These are phyloP conservation scores for Nilaparvata lugens DNA, from an alignment of 1,140 invertebrate species.

Conservation along the genomic window DNA sequence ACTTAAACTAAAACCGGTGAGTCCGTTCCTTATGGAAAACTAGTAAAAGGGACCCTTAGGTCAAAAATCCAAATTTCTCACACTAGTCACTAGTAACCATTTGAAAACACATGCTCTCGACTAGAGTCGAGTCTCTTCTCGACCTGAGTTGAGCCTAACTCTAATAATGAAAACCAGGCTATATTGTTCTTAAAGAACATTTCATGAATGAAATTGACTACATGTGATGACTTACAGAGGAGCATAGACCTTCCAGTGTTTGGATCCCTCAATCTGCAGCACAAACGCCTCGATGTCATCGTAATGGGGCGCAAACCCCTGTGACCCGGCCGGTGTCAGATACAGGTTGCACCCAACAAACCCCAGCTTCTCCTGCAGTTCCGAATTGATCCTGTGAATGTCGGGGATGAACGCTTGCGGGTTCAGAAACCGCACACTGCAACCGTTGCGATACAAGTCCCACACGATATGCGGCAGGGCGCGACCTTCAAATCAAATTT, in stretches of 20 bases:
- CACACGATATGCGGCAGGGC: slow-evolving; percentile 72
- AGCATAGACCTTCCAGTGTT: slow-evolving; percentile 86
- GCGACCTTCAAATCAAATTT: no score
- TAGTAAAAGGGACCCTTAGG: no score
- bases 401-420: slow-evolving; percentile 76
- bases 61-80: no score
- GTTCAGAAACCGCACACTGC: slow-evolving; percentile 85
- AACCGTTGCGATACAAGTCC: slow-evolving; percentile 85
- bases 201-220: background rate
- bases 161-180: no score
- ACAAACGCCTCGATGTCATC: slow-evolving; percentile 99
- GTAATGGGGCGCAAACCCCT: slow-evolving; percentile 97
- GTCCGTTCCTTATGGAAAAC: no score
- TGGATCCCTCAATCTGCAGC: slow-evolving; percentile 90
- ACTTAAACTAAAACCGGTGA: no score
- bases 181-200: slow-evolving; percentile 7
- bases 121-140: no score
- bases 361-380: slow-evolving; percentile 89
- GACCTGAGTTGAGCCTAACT: no score
- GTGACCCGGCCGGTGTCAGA: slow-evolving; percentile 87
- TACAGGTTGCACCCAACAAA: slow-evolving; percentile 93
- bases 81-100: no score
- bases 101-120: no score
- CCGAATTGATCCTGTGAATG: slow-evolving; percentile 43
- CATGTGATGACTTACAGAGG: slow-evolving; percentile 49